A percentile compares a stretch with the other conserved stretches of the same genome.
Conservation (phyloP, 2,797 vertebrate genomes). For the Australoheros facetus region DNA sequence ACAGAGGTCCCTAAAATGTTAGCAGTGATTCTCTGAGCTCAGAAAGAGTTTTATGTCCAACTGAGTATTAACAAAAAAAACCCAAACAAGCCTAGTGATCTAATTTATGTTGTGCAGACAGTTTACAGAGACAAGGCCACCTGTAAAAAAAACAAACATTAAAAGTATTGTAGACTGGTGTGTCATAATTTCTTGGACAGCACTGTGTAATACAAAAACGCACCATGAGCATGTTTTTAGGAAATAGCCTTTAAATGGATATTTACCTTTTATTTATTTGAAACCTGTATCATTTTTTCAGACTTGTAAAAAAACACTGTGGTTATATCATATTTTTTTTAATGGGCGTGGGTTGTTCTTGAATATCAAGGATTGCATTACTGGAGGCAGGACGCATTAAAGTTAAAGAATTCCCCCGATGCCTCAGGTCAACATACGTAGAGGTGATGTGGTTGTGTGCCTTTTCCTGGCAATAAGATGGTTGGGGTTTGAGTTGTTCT, state of each 20-base stretch:
- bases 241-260: not conserved
- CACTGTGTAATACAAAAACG: not conserved
- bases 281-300: constrained; percentile 34
- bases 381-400: constrained; percentile 36
- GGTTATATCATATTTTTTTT: constrained; percentile 11
- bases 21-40: constrained; percentile 7
- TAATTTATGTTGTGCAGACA: not conserved
- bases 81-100: not conserved
- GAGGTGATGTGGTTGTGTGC: constrained; percentile 47
- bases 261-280: constrained; percentile 15
- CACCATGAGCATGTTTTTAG: not conserved
- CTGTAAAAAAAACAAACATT: constrained; percentile 7
- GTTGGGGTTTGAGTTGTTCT: constrained; percentile 20
- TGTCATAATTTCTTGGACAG: not conserved
- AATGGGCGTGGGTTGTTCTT: not conserved
- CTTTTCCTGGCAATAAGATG: constrained; percentile 26
- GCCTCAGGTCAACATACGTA: constrained; percentile 50
- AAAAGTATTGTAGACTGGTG: not conserved
- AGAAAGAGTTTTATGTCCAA: constrained; percentile 6
- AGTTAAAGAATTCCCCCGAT: constrained; percentile 55
- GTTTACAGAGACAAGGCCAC: not conserved
- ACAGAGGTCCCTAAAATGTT: constrained; percentile 32
- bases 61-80: not conserved
- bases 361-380: constrained; percentile 46
- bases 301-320: constrained; percentile 33